Percentiles rank a stretch among this genome's conserved stretches.
Evolutionary conservation across 2,797 vertebrate species (phyloP).

Genomic region (Neostethus bicornis): DNA sequence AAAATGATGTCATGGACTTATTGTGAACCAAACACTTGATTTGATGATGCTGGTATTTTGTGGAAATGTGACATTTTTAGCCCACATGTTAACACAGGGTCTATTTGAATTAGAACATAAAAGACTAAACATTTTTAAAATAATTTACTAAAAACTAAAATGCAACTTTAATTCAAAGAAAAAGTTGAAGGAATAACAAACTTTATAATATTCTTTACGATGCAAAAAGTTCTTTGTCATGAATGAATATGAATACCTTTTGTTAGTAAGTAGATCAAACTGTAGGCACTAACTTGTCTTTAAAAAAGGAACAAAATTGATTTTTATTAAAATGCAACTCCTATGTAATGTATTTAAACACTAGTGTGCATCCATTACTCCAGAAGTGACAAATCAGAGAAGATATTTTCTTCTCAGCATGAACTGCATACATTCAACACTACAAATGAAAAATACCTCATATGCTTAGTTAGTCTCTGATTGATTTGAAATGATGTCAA

Average conservation of each 20-base stretch:
- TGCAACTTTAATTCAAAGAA: slow-evolving; percentile 23
- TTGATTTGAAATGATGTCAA: slow-evolving; percentile 82
- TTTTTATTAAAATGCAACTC: slow-evolving; percentile 32
- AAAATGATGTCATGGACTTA: slow-evolving; percentile 79
- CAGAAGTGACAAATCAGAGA: slow-evolving; percentile 41
- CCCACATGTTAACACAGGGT: slow-evolving; percentile 66
- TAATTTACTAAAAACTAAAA: slow-evolving; percentile 25
- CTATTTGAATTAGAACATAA: slow-evolving; percentile 19
- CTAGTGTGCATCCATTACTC: slow-evolving; percentile 28
- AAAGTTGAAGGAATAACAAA: slow-evolving; percentile 17
- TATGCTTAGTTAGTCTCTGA: slow-evolving; percentile 60
- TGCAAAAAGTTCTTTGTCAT: slow-evolving; percentile 69
- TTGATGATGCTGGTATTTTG: slow-evolving; percentile 41
- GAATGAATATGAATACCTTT: slow-evolving; percentile 36
- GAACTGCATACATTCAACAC: slow-evolving; percentile 31
- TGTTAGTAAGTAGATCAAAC: slow-evolving; percentile 31
- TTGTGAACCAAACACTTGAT: slow-evolving; percentile 55
- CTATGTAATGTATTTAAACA: slow-evolving; percentile 6
- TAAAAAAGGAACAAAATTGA: slow-evolving; percentile 18
- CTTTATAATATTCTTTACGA: slow-evolving; percentile 64
- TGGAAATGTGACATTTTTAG: slow-evolving; percentile 49
- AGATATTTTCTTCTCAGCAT: slow-evolving; percentile 18
- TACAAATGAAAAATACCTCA: slow-evolving; percentile 63
- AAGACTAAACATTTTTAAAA: slow-evolving; percentile 13
- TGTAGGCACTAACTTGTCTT: slow-evolving; percentile 43